These are phyloP conservation scores for Tenualosa ilisha DNA, from an alignment of 2,797 vertebrate genomes.

Conservation along the genomic window DNA sequence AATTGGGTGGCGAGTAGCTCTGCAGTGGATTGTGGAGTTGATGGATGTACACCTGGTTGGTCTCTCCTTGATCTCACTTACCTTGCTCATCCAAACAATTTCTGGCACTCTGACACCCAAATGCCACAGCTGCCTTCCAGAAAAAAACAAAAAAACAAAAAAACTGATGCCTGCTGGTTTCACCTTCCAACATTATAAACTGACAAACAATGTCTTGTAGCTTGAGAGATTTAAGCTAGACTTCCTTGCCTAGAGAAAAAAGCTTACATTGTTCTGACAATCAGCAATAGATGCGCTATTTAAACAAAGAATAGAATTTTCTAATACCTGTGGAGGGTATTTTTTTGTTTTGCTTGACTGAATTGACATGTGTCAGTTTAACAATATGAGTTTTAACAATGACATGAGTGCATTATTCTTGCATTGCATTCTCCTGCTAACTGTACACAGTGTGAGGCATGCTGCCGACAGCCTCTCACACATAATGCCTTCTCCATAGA, in stretches of 20 bases:
- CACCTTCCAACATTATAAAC: background rate
- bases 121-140: background rate
- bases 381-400: background rate
- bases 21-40: background rate
- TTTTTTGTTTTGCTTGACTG: background rate
- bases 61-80: background rate
- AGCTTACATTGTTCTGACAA: background rate
- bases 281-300: background rate
- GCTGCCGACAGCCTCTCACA: background rate
- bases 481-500: background rate
- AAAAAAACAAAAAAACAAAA: background rate
- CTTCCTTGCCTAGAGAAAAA: background rate
- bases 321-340: background rate
- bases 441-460: background rate
- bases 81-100: background rate
- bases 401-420: background rate
- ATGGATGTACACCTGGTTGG: background rate
- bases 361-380: background rate
- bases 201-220: background rate
- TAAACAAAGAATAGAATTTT: background rate
- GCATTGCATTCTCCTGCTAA: background rate
- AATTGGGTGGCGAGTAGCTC: background rate
- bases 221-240: background rate
- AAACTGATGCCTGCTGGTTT: background rate
- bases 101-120: background rate